Conservation (phyloP, 30 jellyfish, hydroid and myxozoan species). For the Pelagia noctiluca region DNA sequence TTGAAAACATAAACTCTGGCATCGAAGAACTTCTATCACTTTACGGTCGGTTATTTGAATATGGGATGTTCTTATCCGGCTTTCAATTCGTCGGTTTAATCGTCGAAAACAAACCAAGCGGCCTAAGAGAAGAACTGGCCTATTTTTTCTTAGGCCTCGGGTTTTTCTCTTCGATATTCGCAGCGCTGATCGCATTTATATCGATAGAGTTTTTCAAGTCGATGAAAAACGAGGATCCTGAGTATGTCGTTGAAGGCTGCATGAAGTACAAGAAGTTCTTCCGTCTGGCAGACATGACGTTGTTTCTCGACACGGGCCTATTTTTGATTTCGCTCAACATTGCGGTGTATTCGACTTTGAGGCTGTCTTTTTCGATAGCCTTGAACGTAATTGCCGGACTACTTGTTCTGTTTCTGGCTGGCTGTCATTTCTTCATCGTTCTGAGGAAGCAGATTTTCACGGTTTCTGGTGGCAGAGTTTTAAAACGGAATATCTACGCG, state of each 20-base stretch:
- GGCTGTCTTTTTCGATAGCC: slow-evolving; percentile 31
- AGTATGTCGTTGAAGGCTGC: slow-evolving; percentile 64
- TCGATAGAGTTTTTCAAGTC: slow-evolving; percentile 57
- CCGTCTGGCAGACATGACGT: slow-evolving; percentile 49
- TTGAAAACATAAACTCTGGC: slow-evolving; percentile 25
- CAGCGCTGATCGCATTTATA: slow-evolving; percentile 63
- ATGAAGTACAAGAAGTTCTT: slow-evolving; percentile 63
- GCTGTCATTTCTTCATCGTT: slow-evolving; percentile 40
- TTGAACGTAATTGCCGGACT: slow-evolving; percentile 64
- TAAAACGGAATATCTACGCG: slow-evolving; percentile 57
- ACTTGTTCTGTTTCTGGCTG: slow-evolving; percentile 18
- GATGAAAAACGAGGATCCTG: slow-evolving; percentile 71
- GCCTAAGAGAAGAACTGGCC: slow-evolving; percentile 63
- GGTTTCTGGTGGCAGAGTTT: slow-evolving; percentile 30
- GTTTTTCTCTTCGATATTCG: slow-evolving; percentile 56
- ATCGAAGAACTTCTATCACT: slow-evolving; percentile 53
- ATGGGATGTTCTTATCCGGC: slow-evolving; percentile 73
- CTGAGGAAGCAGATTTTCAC: slow-evolving; percentile 55
- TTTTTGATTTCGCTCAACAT: slow-evolving; percentile 40
- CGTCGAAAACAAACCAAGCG: slow-evolving; percentile 66
- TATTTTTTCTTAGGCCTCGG: slow-evolving; percentile 60
- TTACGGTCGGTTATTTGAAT: slow-evolving; percentile 58
- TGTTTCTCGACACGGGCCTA: slow-evolving; percentile 60
- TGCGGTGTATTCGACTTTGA: slow-evolving; percentile 40
- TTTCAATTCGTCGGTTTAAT: slow-evolving; percentile 65